A percentile compares a stretch with the other conserved stretches of the same genome.
Conservation (phyloP, 2,113 vertebrate genomes). For the Pygathrix nemaeus region DNA sequence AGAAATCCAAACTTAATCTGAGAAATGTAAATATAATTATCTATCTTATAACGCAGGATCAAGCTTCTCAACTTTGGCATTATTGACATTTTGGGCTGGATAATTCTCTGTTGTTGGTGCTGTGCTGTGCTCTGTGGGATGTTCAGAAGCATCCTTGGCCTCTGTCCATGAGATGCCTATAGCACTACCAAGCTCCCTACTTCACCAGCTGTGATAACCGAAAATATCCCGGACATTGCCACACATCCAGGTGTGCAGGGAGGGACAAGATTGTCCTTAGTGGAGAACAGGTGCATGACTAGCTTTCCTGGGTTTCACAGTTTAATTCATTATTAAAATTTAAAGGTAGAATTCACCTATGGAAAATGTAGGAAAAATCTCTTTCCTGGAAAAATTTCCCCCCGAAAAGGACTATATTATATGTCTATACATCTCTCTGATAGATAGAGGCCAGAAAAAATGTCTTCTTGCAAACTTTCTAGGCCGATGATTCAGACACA, state of each 20-base stretch:
- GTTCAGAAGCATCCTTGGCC: not conserved
- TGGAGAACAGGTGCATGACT: not conserved
- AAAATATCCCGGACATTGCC: not conserved
- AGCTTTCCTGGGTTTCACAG: not conserved
- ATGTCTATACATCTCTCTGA: not conserved
- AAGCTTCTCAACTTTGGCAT: not conserved
- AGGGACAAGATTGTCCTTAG: not conserved
- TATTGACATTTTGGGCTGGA: not conserved
- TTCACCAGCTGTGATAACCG: not conserved
- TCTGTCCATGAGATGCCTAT: not conserved
- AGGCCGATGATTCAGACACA: not conserved
- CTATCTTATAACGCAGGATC: not conserved
- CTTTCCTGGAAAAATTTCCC: not conserved
- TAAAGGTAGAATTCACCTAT: not conserved
- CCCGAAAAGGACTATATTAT: not conserved
- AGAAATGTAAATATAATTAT: slow-evolving; percentile 24
- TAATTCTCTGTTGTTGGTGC: not conserved
- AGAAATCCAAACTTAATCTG: slow-evolving; percentile 38
- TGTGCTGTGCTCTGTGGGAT: not conserved
- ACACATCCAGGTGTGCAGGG: not conserved
- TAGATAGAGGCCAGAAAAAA: not conserved
- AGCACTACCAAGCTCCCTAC: not conserved
- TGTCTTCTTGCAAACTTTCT: not conserved
- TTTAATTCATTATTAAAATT: not conserved
- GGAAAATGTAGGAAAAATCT: slow-evolving; percentile 8